Percentiles rank a stretch among this genome's conserved stretches.
Conservation (phyloP, 2,888 invertebrate species). For the Microctonus aethiopoides region DNA sequence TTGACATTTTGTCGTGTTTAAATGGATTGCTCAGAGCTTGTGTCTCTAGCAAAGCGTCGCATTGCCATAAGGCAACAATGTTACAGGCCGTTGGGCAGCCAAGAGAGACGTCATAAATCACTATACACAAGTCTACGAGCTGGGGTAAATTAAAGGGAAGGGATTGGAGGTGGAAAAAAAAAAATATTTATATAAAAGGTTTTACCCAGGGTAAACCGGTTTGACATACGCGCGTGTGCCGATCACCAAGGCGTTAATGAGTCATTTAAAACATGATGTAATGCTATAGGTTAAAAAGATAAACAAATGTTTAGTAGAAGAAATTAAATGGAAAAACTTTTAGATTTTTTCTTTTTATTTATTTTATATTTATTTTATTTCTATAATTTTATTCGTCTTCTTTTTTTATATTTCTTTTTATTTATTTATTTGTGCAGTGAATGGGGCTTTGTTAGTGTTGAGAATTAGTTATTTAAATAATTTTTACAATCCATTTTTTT, state of each 20-base stretch:
- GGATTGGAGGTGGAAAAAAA: constrained; percentile 41
- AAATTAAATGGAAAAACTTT: too few species aligned
- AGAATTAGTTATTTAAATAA: too few species aligned
- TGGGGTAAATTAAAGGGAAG: constrained; percentile 25
- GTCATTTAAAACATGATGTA: constrained; percentile 8
- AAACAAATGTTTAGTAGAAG: neutral
- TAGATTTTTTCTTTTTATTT: too few species aligned
- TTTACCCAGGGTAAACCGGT: constrained; percentile 48
- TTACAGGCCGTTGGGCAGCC: constrained; percentile 62
- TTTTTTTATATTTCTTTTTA: too few species aligned
- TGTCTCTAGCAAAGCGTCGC: constrained; percentile 42
- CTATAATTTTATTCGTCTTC: too few species aligned
- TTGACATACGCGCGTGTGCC: constrained; percentile 46
- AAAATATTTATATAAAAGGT: constrained; percentile 32
- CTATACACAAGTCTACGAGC: constrained; percentile 31
- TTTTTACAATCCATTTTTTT: too few species aligned
- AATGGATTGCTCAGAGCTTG: constrained; percentile 45
- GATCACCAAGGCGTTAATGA: constrained; percentile 24
- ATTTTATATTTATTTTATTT: too few species aligned
- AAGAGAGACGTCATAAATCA: constrained; percentile 60
- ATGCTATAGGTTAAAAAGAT: neutral
- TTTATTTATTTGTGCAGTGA: too few species aligned
- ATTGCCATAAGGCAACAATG: constrained; percentile 60
- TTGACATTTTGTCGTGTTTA: constrained; percentile 37
- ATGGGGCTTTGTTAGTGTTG: too few species aligned